phyloP scores from a whole-genome alignment of 1,140 invertebrate genomes.

The Drosophila nikananu region DNA sequence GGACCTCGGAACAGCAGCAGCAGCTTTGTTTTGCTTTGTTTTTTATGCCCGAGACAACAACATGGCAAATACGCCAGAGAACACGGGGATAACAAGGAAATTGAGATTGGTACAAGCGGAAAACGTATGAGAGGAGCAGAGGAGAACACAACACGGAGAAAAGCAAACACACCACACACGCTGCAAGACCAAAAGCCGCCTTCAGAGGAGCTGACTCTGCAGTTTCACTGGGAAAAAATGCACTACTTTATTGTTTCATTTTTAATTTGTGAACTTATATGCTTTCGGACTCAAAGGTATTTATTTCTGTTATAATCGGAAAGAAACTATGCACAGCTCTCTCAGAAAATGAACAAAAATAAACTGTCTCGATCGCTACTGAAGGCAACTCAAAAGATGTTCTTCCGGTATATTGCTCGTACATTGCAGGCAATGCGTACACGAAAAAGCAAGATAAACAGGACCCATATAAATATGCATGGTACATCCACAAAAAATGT shows the following conservation, averaged over 20 bases:
- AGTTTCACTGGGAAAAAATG: neutral
- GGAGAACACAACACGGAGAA: slow-evolving; percentile 21
- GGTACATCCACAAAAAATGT: no score
- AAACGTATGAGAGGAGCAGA: slow-evolving; percentile 11
- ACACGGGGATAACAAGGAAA: slow-evolving; percentile 42
- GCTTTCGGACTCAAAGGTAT: no score
- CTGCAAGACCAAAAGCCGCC: slow-evolving; percentile 4
- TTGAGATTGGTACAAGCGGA: slow-evolving; percentile 3
- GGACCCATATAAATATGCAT: no score
- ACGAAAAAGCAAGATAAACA: no score
- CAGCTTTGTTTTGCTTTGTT: slow-evolving; percentile 44
- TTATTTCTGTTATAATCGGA: neutral
- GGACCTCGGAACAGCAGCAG: slow-evolving; percentile 15
- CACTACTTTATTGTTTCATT: neutral
- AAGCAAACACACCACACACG: slow-evolving; percentile 69
- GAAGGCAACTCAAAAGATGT: no score
- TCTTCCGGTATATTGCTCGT: neutral
- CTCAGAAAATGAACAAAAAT: neutral
- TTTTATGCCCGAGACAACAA: slow-evolving; percentile 43
- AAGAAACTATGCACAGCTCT: neutral
- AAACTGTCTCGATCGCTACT: neutral
- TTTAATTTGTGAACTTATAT: no score
- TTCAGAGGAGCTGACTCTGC: slow-evolving; percentile 1
- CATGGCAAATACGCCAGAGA: slow-evolving; percentile 21
- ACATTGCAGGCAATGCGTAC: neutral